Evolutionary conservation across 2,888 invertebrate species (phyloP).

Genomic region (Ctena decussata): DNA sequence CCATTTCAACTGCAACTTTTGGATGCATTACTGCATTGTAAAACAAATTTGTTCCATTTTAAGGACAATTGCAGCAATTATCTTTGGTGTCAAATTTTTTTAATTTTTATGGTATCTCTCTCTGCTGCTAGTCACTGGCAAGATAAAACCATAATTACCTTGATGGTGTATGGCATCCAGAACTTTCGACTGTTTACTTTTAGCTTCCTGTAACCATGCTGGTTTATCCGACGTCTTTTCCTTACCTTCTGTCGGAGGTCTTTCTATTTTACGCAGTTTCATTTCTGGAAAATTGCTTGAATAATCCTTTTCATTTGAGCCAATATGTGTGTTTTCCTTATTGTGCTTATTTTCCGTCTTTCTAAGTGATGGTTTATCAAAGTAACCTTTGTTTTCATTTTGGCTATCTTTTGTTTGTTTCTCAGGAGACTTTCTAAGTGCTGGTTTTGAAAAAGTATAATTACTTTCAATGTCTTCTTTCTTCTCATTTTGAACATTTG

Average conservation of each 20-base stretch:
- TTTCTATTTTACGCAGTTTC: background rate
- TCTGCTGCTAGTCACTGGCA: too few relatives aligned
- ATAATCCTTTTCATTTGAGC: background rate
- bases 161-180: constrained; percentile 61
- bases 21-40: too few relatives aligned
- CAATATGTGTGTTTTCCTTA: background rate
- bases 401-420: constrained; percentile 17
- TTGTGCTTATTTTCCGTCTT: constrained; percentile 19
- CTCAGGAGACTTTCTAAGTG: constrained; percentile 26
- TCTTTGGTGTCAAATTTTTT: too few relatives aligned
- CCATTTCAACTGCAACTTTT: too few relatives aligned
- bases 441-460: constrained; percentile 58
- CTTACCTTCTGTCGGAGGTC: constrained; percentile 5
- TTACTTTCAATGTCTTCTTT: background rate
- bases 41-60: too few relatives aligned
- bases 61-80: too few relatives aligned
- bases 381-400: constrained; percentile 29
- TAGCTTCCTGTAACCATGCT: constrained; percentile 61
- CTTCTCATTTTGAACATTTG: background rate
- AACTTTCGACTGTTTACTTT: constrained; percentile 64
- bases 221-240: constrained; percentile 38
- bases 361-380: constrained; percentile 58
- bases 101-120: too few relatives aligned
- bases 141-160: constrained; percentile 66
- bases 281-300: background rate